phyloP scores from a whole-genome alignment of 2,888 invertebrate genomes.

The Baronia brevicornis region DNA sequence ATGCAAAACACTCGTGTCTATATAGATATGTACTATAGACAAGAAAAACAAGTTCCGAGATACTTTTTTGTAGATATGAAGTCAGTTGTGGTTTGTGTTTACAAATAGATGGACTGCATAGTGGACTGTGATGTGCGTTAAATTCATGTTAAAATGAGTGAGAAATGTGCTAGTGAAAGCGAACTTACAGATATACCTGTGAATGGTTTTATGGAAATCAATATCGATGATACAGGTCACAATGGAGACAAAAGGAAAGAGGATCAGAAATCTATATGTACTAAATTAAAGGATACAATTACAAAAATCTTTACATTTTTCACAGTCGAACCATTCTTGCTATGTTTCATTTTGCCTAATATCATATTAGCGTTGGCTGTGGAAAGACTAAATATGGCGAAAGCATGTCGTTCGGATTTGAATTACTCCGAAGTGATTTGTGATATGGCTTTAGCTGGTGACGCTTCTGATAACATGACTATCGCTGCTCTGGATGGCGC shows the following conservation, averaged over 20 bases:
- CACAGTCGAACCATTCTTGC: conserved; percentile 80
- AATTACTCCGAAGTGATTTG: conserved; percentile 67
- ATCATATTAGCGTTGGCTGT: conserved; percentile 76
- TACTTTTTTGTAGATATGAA: conserved; percentile 20
- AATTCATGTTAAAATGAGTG: conserved; percentile 24
- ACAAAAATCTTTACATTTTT: conserved; percentile 43
- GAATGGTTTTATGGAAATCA: no score
- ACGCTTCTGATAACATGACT: conserved; percentile 39
- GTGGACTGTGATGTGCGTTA: conserved; percentile 18
- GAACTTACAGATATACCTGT: conserved; percentile 23
- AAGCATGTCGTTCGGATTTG: conserved; percentile 72
- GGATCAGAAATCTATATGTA: no score
- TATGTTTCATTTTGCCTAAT: conserved; percentile 78
- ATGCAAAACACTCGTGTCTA: conserved; percentile 18
- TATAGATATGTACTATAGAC: conserved; percentile 18
- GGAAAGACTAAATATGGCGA: conserved; percentile 71
- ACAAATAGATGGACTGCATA: conserved; percentile 30
- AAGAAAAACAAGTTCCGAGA: conserved; percentile 33
- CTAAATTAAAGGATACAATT: conserved; percentile 25
- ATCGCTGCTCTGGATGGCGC: conserved; percentile 46
- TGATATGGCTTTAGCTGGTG: conserved; percentile 45
- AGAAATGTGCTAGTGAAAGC: conserved; percentile 23
- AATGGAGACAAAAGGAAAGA: no score
- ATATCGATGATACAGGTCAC: no score
- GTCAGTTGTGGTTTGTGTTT: conserved; percentile 32